phyloP scores from a whole-genome alignment of 2,113 vertebrate genomes.

The Paedocypris sp. region DNA sequence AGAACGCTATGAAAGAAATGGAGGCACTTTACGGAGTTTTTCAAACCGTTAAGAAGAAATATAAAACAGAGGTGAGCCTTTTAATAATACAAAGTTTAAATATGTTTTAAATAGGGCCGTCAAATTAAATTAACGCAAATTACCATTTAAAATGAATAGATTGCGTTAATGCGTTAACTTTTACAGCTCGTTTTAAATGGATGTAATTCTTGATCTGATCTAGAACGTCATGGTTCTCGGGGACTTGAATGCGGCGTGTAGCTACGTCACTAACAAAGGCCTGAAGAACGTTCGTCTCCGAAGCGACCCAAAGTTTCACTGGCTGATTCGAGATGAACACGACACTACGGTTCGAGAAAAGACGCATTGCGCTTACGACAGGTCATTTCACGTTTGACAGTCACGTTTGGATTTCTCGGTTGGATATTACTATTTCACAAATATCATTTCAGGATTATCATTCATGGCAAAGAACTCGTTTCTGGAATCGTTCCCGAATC shows the following conservation, averaged over 20 bases:
- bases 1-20: conserved; percentile 63
- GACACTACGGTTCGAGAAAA: conserved; percentile 71
- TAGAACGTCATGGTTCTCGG: conserved; percentile 74
- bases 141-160: too few relatives aligned
- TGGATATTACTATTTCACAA: neutral
- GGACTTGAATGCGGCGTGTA: conserved; percentile 76
- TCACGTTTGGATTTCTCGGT: too few relatives aligned
- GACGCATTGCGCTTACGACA: conserved; percentile 70
- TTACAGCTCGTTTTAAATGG: too few relatives aligned
- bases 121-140: too few relatives aligned
- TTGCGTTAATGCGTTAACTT: too few relatives aligned
- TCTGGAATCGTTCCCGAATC: conserved; percentile 58
- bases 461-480: conserved; percentile 60
- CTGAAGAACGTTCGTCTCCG: conserved; percentile 61
- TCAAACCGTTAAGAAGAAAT: conserved; percentile 52
- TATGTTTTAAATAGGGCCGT: too few relatives aligned
- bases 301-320: conserved; percentile 59
- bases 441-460: conserved; percentile 63
- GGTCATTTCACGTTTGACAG: conserved; percentile 40
- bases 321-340: conserved; percentile 72
- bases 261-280: conserved; percentile 62
- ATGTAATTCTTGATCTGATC: too few relatives aligned
- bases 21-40: conserved; percentile 61
- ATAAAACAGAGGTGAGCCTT: conserved; percentile 57
- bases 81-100: too few relatives aligned